Percentiles rank a stretch among this genome's conserved stretches.
Evolutionary conservation across 64 coral and sea anemone genomes (phyloP).

Genomic region (Stichodactyla mertensii): DNA sequence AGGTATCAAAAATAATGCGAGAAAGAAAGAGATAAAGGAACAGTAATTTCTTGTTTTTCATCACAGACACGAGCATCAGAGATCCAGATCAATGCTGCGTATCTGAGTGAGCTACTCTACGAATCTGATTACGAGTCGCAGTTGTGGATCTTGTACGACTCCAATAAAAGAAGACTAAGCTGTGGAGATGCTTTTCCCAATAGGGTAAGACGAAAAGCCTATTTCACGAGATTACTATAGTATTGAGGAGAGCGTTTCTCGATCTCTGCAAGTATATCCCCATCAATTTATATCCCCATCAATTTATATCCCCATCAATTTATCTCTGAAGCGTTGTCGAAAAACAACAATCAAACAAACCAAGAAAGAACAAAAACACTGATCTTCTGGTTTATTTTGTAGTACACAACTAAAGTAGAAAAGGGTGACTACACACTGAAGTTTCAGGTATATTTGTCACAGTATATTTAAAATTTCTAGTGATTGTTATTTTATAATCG

Average conservation of each 20-base stretch:
- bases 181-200: conserved; percentile 89
- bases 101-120: conserved; percentile 83
- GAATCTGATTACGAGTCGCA: conserved; percentile 96
- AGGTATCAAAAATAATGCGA: too few relatives aligned
- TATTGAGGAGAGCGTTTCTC: too few relatives aligned
- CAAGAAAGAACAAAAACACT: neutral
- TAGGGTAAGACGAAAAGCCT: conserved; percentile 44
- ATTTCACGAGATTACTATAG: neutral
- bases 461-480: neutral
- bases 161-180: conserved; percentile 77
- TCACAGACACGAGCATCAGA: conserved; percentile 71
- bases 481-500: neutral
- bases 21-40: too few relatives aligned
- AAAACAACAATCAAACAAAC: too few relatives aligned
- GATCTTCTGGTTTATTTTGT: conserved; percentile 12
- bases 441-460: conserved; percentile 58
- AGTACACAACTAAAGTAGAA: conserved; percentile 90
- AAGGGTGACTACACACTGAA: conserved; percentile 84
- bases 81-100: conserved; percentile 66
- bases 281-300: too few relatives aligned
- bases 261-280: too few relatives aligned
- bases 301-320: too few relatives aligned
- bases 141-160: conserved; percentile 92
- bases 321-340: too few relatives aligned
- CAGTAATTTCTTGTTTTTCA: neutral